Evolutionary conservation across 2,113 vertebrate species (phyloP), one percentile per base, ranked within the genome.

Genomic region (Eudorcas thomsonii): DNA sequence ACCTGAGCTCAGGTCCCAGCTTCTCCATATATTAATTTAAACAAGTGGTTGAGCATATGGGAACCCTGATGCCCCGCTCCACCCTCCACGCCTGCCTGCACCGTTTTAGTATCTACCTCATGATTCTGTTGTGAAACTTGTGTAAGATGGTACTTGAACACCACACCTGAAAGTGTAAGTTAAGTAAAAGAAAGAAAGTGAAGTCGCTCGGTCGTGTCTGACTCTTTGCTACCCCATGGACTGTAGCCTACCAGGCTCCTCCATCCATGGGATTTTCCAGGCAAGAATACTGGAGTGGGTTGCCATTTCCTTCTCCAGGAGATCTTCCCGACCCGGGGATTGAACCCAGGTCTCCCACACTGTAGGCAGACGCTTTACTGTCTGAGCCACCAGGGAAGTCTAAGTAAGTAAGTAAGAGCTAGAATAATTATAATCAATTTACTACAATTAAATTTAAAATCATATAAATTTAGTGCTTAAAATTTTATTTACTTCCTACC

Each of bases 381-480:
- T 39, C 67, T 71, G 67, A 71, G 67, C 10, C 36, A 39, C 67
- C 67, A 71, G 5, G 67, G n/a, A 71, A 71, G n/a, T 71, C 19
- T 71, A 21, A 71, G n/a, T 39, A 71, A 81, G 13, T 82, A 80
- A 81, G 33, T 88, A 80, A 67, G 36, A 77, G 25, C 64, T 64
- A 12, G 33, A 50, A 89, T 84, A 62, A 77, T 78, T 77, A 57
- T 57, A 21, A 84, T 59, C 14, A 57, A n/a, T 64, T 60, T 89
- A 77, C 43, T 96, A 48, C 33, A 96, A 26, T 96, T 91, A 93
- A 80, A 80, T 85, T 85, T 91, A 92, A 95, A 84, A 28, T 89
- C 36, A 67, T 26, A 30, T 91, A 87, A 96, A 74, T 48, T 91
- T 64, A 60, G 45, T 60, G 13, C 57, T 89, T 82, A 48, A 83